Evolutionary conservation across 2,797 vertebrate species (phyloP), one percentile per base, ranked within the genome.

Genomic region (Rhinella marina): DNA sequence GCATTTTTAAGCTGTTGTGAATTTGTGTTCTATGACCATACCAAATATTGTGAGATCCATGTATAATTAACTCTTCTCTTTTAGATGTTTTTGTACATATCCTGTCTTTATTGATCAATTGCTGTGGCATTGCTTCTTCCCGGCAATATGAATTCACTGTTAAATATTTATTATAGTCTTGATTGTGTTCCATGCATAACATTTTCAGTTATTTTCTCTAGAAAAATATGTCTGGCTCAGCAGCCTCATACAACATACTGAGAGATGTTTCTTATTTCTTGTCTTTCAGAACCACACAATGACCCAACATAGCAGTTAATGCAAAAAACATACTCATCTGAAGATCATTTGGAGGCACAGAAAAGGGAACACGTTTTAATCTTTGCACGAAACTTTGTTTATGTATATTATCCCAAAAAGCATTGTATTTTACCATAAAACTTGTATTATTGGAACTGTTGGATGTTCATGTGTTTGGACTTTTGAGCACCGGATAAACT

Each of bases 271-370:
- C 72, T 73, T 76, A 3, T 85, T 85, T 76, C 8, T 77, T 90
- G 64, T 27, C 73, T 92, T 94, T 78, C 96, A 99, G 98, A 99
- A 99, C 92, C 98, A 99, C 94, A 97, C 97, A 91, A 96, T 99
- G 97, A 99, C 97, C 93, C 98, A 98, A 93, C 98, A 99, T 95
- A 98, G 96, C 97, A 99, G 98, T 96, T 99, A 98, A 97, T 97
- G 93, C 95, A 95, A 93, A 93, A 92, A 57, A 92, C 90, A 41
- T 23, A 91, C 91, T 92, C 93, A 92, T 92, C 90, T 89, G 91
- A 92, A 93, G 91, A 91, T 93, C 90, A 88, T 90, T 92, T 93
- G 92, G 93, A 92, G 91, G 92, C 93, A 94, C 94, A 95, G 90
- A 95, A 89, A 95, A 95, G 95, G 94, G 94, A 96, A 97, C 93